phyloP scores from a whole-genome alignment of 2,113 vertebrate genomes.

The Neofelis nebulosa region DNA sequence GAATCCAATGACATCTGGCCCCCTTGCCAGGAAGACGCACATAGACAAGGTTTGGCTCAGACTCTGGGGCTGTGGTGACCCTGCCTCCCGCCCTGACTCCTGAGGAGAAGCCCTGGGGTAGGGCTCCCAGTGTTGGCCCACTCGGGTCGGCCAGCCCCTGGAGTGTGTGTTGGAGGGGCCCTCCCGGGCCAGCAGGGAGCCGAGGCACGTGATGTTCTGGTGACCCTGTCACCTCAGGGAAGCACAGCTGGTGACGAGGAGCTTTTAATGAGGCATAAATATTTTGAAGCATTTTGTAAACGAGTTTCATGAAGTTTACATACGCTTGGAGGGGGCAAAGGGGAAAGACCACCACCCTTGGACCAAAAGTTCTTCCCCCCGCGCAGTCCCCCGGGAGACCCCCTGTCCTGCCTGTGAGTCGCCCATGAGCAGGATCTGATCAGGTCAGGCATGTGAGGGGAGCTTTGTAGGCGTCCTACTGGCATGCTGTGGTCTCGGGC shows the following conservation, averaged over 20 bases:
- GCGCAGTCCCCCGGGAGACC: rapidly evolving
- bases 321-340: neutral
- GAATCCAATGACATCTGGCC: neutral
- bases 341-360: neutral
- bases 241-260: neutral
- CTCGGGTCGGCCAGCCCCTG: too few relatives aligned
- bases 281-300: constrained; percentile 26
- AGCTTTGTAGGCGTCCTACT: rapidly evolving
- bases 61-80: neutral
- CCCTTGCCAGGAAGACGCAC: neutral
- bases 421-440: neutral
- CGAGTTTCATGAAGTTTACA: neutral
- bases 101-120: neutral
- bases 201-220: neutral
- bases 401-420: neutral
- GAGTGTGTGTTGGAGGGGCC: rapidly evolving
- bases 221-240: neutral
- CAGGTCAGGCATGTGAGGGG: rapidly evolving
- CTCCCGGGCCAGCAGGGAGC: neutral
- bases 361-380: too few relatives aligned
- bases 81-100: neutral
- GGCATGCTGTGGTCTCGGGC: rapidly evolving
- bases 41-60: neutral
- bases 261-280: neutral
- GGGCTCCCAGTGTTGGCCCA: neutral